These are phyloP conservation scores for Cinara cedri DNA, from an alignment of 2,888 invertebrate genomes.

Conservation along the genomic window DNA sequence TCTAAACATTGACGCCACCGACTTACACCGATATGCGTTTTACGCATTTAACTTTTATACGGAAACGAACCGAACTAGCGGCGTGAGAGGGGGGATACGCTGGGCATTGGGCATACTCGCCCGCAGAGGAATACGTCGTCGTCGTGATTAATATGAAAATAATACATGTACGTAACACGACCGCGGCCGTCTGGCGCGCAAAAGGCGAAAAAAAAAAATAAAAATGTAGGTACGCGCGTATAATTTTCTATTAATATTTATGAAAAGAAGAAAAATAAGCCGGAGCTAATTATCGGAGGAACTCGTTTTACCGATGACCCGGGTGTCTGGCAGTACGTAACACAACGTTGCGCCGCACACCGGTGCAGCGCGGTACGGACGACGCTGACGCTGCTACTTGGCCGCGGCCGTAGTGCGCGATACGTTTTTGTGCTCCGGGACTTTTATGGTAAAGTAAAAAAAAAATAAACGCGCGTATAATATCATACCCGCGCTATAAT, in stretches of 20 bases:
- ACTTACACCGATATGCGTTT: neutral
- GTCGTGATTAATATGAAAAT: neutral
- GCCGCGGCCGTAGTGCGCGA: neutral
- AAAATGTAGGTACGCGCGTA: conserved; percentile 9
- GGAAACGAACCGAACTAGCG: too few species aligned
- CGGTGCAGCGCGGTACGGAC: too few species aligned
- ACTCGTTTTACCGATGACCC: conserved; percentile 36
- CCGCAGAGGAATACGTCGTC: too few species aligned
- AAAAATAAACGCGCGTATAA: neutral
- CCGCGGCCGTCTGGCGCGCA: neutral
- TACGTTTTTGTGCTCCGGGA: conserved; percentile 28
- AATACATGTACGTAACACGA: neutral
- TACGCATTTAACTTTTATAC: too few species aligned
- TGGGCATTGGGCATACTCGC: too few species aligned
- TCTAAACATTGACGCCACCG: too few species aligned
- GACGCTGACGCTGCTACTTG: too few species aligned
- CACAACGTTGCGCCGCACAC: too few species aligned
- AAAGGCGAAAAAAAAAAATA: conserved; percentile 15
- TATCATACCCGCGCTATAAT: neutral
- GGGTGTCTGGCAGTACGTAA: too few species aligned
- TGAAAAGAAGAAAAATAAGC: conserved; percentile 27
- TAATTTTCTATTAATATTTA: conserved; percentile 56
- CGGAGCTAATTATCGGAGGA: conserved; percentile 32
- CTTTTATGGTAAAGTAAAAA: conserved; percentile 45
- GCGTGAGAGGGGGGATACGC: too few species aligned